Evolutionary conservation across 2,888 invertebrate genomes (phyloP), one percentile per base, ranked within the genome.

Genomic region (Lochmaea capreae): DNA sequence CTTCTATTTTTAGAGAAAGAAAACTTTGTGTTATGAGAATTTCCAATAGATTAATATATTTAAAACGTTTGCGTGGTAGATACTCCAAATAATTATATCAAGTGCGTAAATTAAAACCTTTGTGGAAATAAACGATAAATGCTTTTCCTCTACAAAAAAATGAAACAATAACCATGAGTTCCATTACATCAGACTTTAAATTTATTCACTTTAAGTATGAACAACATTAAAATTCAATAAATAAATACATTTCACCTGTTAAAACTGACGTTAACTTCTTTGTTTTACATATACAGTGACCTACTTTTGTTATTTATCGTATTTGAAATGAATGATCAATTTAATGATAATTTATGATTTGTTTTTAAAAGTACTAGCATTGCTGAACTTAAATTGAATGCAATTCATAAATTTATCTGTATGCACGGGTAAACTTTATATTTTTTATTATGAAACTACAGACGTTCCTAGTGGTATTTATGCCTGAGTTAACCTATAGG

Each of bases 251-350:
- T 54, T 54, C 18, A 52, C 52, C 52, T 52, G 52, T n/a, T 52
- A 52, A 52, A 52, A 1, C n/a, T 16, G 52, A 52, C 52, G 52
- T n/a, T 16, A 2, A 11, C 18, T 54, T 54, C 11, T 54, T 54
- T 54, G 54, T 54, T 54, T 54, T 54, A 54, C 54, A 54, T 54
- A 54, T 54, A 54, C 11, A 18, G 3, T 18, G 54, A 54, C 54
- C 54, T 18, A 54, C 54, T 54, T 54, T 18, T 16, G 18, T 54
- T 16, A 6, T 54, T 16, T 54, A 18, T 54, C 18, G 54, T 54
- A 54, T 54, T 18, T 54, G 54, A 54, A 54, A 18, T 18, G 10
- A 54, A 54, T 54, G 54, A 54, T 54, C 54, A 54, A 54, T 54
- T 54, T 18, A 54, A 18, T 18, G 18, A 2, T 18, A 54, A 54